Evolutionary conservation across 2,888 invertebrate genomes (phyloP), one percentile per base, ranked within the genome.

Genomic region (Amblyjoppa fuscipennis): DNA sequence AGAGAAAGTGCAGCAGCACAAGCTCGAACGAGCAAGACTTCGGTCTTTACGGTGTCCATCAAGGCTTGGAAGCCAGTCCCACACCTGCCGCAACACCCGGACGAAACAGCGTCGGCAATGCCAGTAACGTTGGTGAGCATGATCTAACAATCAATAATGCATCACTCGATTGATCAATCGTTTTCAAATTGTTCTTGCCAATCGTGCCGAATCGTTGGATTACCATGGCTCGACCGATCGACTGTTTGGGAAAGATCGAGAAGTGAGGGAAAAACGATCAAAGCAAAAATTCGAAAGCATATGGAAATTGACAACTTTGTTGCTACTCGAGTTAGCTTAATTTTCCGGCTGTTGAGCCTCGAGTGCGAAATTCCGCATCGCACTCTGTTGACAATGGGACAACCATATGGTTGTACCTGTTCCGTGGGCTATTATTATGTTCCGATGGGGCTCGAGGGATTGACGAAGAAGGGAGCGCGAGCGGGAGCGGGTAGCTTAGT

Each of bases 1-100:
- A 95, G 85, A 94, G 96, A 88, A 97, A 97, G 95, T 97, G 97
- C 94, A 97, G 97, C 95, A 96, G 96, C 90, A 96, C 96, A 86
- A 96, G 96, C 16, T 97, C 97, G 38, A 97, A 97, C 73, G 97
- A 97, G 64, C 98, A 98, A 94, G 98, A 98, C 95, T 98, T 98
- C 94, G 97, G 98, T 34, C 95, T 98, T 90, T 98, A 98, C 94
- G 97, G 97, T 34, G 96, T 94, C 25, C 94, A 95, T 84, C 94
- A 94, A 83, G 92, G 92, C 0, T 87, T 94, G 77, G 95, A 95
- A 86, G 92, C 93, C 2, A 93, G 93, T 91, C 94, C 94, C 86
- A 93, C 94, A 79, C 92, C 94, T 81, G 90, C 91, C 11, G 91
- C 93, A 71, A 93, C 93, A 81, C 93, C 94, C 4, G 93, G 93